Base-by-base conservation (phyloP, 1,140 invertebrate species). In the Bombus consobrinus region DNA sequence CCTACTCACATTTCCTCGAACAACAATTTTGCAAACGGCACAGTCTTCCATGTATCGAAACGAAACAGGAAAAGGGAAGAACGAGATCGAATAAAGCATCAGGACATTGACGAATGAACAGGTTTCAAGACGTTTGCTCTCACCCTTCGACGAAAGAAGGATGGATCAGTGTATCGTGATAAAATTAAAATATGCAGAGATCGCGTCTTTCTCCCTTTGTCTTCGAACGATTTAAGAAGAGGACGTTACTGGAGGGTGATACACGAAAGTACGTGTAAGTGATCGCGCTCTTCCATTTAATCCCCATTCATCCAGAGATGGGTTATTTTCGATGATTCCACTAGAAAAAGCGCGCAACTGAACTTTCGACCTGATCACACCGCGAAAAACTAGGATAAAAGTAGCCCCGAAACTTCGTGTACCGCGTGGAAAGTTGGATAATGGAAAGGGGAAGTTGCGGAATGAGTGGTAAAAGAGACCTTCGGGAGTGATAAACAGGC, bases 171-270 rank as follows among this genome's bases (percentile, higher is more conserved):
- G 34, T 53, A 66, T 41, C n/a, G 53, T 57, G 57, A 47, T 88
- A 68, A 77, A 85, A 81, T 77, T 59, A 84, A 84, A 47, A 83
- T 83, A 83, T 83, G 62, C 81, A n/a, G 9, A n/a, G 53, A 62
- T 62, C 22, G 41, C 28, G 37, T 25, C 73, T 41, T 59, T 57
- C 37, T 13, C 18, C 13, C 53, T 8, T n/a, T 53, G 28, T 62
- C 34, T 15, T 68, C 43, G 34, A 28, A 66, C 39, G 28, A 84
- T 32, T 28, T 22, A 59, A 79, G 34, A 18, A n/a, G 18, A 25
- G 13, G 32, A 74, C 62, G 69, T 83, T 87, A 72, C 85, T 83
- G 34, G 62, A 83, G 41, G 37, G 62, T 53, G 53, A 87, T 75
- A 69, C 32, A 57, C 25, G 4, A 47, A 59, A 81, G 83, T 18